phyloP scores from a whole-genome alignment of 2,888 invertebrate species.

The Papilio gigon region DNA sequence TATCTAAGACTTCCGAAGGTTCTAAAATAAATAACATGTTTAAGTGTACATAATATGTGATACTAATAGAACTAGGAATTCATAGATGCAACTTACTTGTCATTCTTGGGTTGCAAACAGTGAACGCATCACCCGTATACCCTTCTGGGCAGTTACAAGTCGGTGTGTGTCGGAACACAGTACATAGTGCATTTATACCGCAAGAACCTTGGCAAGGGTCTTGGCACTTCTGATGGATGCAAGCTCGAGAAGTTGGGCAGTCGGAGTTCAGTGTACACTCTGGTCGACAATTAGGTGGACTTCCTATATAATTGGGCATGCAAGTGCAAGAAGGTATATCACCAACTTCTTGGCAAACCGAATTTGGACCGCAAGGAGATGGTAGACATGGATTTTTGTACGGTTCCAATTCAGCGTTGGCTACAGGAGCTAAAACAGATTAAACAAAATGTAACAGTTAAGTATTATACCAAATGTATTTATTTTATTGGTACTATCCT shows the following conservation, averaged over 20 bases:
- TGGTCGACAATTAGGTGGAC: conserved; percentile 85
- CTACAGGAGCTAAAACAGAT: conserved; percentile 70
- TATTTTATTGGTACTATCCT: too few relatives aligned
- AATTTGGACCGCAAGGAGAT: conserved; percentile 88
- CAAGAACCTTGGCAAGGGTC: conserved; percentile 89
- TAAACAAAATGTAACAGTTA: conserved; percentile 9
- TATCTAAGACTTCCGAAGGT: conserved; percentile 58
- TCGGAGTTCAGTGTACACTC: conserved; percentile 88
- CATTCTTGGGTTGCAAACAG: conserved; percentile 75
- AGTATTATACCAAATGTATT: too few relatives aligned
- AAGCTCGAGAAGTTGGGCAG: conserved; percentile 85
- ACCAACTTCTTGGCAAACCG: conserved; percentile 83
- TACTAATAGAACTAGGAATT: neutral
- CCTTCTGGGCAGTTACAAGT: conserved; percentile 88
- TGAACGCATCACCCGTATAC: conserved; percentile 86
- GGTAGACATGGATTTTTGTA: conserved; percentile 82
- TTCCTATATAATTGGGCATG: conserved; percentile 82
- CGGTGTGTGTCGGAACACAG: conserved; percentile 87
- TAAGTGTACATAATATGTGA: neutral
- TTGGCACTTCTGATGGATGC: conserved; percentile 86
- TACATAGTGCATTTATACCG: conserved; percentile 83
- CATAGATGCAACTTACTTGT: conserved; percentile 58
- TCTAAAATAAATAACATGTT: conserved; percentile 49
- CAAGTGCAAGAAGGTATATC: conserved; percentile 85
- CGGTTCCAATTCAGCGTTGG: conserved; percentile 74